These are phyloP conservation scores for Chrysomela aeneicollis DNA, from an alignment of 2,888 invertebrate species.

Conservation along the genomic window DNA sequence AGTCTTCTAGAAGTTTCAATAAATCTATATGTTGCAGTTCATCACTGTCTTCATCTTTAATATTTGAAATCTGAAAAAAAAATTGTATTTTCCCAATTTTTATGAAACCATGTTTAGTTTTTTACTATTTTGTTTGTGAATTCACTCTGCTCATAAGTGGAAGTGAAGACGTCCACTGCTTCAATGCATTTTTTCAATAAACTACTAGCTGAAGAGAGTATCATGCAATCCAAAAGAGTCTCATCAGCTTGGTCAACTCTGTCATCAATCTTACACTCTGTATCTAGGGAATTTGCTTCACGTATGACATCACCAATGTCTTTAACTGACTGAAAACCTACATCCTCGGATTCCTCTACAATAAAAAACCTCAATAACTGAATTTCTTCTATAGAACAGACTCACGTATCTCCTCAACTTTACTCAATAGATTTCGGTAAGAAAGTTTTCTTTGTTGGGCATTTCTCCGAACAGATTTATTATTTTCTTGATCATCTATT, in stretches of 20 bases:
- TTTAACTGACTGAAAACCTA: slow-evolving; percentile 44
- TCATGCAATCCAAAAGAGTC: slow-evolving; percentile 54
- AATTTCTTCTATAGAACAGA: not conserved
- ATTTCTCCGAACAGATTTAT: slow-evolving; percentile 23
- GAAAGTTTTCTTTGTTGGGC: slow-evolving; percentile 39
- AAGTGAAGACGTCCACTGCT: slow-evolving; percentile 58
- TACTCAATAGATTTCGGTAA: slow-evolving; percentile 47
- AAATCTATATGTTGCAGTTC: slow-evolving; percentile 58
- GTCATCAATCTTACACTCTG: slow-evolving; percentile 50
- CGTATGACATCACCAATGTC: slow-evolving; percentile 51
- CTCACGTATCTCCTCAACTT: slow-evolving; percentile 51
- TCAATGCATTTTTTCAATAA: slow-evolving; percentile 54
- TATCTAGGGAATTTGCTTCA: slow-evolving; percentile 50
- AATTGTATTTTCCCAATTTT: slow-evolving; percentile 14
- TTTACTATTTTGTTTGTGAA: slow-evolving; percentile 64
- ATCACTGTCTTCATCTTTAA: slow-evolving; percentile 50
- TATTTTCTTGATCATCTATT: slow-evolving; percentile 33
- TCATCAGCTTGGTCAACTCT: slow-evolving; percentile 55
- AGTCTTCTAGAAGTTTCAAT: slow-evolving; percentile 52
- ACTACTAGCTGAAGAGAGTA: slow-evolving; percentile 54
- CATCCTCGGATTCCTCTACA: slow-evolving; percentile 43
- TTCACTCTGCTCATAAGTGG: slow-evolving; percentile 63
- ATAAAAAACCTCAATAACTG: not conserved
- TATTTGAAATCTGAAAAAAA: slow-evolving; percentile 35
- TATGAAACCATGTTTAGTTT: slow-evolving; percentile 23